A percentile compares a stretch with the other conserved stretches of the same genome.
Conservation (phyloP, 30 jellyfish, hydroid and myxozoan genomes). For the Chironex yamaguchii region DNA sequence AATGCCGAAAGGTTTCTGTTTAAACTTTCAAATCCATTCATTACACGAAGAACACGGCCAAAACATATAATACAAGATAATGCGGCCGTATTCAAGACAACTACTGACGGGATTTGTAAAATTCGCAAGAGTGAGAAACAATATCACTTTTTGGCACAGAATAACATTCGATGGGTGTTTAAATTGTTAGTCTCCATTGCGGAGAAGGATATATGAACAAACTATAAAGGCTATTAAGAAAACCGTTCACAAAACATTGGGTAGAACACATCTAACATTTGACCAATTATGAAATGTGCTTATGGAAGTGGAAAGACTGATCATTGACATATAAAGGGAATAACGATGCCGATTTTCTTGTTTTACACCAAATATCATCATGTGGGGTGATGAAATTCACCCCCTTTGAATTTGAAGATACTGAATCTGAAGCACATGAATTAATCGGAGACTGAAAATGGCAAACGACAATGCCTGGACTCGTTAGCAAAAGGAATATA, state of each 20-base stretch:
- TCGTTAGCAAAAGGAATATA: slow-evolving; percentile 48
- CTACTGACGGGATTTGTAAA: slow-evolving; percentile 9
- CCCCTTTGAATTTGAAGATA: slow-evolving; percentile 44
- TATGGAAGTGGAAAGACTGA: slow-evolving; percentile 54
- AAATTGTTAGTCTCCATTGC: no score
- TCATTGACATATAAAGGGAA: slow-evolving; percentile 36
- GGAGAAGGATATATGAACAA: no score
- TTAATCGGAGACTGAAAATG: slow-evolving; percentile 28
- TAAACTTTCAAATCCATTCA: slow-evolving; percentile 12
- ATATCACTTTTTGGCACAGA: not conserved
- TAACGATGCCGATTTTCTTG: slow-evolving; percentile 57
- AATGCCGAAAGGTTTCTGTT: slow-evolving; percentile 21
- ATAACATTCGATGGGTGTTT: slow-evolving; percentile 34
- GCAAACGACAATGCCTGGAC: slow-evolving; percentile 53
- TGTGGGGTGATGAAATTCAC: slow-evolving; percentile 60
- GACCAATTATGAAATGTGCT: slow-evolving; percentile 43
- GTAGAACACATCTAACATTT: slow-evolving; percentile 20
- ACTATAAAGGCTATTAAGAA: slow-evolving; percentile 19
- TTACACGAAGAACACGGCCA: slow-evolving; percentile 35
- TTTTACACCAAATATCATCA: slow-evolving; percentile 45
- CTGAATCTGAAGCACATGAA: slow-evolving; percentile 32
- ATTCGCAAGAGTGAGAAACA: slow-evolving; percentile 18
- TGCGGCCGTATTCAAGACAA: slow-evolving; percentile 35
- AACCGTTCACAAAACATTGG: slow-evolving; percentile 25
- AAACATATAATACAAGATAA: not conserved